Evolutionary conservation across 2,888 invertebrate genomes (phyloP), one percentile per base, ranked within the genome.

Genomic region (Boloria selene): DNA sequence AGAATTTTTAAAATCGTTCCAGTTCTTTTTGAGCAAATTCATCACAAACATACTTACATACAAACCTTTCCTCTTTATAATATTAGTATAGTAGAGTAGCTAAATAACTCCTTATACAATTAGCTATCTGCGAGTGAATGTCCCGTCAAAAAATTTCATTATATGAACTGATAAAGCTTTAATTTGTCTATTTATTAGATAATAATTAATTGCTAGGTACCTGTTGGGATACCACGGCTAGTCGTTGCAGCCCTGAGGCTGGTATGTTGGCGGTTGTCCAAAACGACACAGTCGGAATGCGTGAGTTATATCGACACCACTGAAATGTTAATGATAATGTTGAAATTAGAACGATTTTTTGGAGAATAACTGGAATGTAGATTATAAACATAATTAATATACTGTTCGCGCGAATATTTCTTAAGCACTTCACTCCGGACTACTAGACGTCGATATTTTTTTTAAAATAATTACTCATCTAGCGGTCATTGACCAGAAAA

Each of bases 301-400:
- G 70, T 75, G 69, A 44, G 79, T 75, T 73, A 75, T 75, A 77
- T 74, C 77, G 74, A 81, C 80, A 81, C 80, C 75, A 78, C 77
- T 80, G 82, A 87, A 85, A 87, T 83, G 82, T 84, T 87, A 87
- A 88, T 84, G 83, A 81, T 70, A 69, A 73, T 77, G 81, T 79
- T 78, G 82, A 82, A 83, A 83, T 78, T 70, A 73, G 72, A 75
- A 51, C 58, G 47, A 45, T 70, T 74, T 69, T 64, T 63, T 50
- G 61, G 52, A 64, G 53, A 31, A 44, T 45, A 59, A 26, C 44
- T 64, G 63, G 61, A 69, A 64, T 61, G 61, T 58, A 18, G 50
- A 44, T 55, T 58, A 64, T 58, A 52, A 58, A 64, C 26, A 61
- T 61, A 49, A 54, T 55, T n/a, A 13, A 51, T 59, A 38, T 18